Evolutionary conservation across 2,797 vertebrate species (phyloP).

Genomic region (Micrastur ruficollis): DNA sequence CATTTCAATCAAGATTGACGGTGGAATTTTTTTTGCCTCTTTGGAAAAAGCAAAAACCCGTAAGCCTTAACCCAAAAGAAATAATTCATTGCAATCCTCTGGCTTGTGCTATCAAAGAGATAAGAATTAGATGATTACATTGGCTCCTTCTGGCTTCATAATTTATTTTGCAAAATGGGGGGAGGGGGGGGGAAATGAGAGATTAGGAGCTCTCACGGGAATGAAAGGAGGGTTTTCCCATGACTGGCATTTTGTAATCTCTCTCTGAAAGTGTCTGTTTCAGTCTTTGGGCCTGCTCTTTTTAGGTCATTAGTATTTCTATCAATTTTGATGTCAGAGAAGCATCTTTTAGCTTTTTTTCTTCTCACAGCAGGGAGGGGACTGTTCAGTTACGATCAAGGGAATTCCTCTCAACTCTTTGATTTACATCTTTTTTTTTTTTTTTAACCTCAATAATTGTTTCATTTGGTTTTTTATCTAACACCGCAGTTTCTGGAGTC

Average conservation of each 20-base stretch:
- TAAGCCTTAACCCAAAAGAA: conserved; percentile 1
- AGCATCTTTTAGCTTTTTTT: neutral
- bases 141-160: conserved; percentile 39
- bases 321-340: neutral
- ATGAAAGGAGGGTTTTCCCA: conserved; percentile 7
- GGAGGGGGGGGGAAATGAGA: neutral
- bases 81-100: conserved; percentile 11
- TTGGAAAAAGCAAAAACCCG: neutral
- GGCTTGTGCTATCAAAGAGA: neutral
- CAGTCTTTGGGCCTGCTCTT: neutral
- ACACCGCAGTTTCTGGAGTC: neutral
- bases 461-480: neutral
- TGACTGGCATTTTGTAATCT: neutral
- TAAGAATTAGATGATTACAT: conserved; percentile 27
- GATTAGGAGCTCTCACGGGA: conserved; percentile 27
- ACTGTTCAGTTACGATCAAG: neutral
- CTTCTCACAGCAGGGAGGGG: neutral
- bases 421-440: neutral
- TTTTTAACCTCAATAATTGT: neutral
- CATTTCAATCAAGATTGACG: neutral
- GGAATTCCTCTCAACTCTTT: neutral
- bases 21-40: neutral
- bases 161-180: conserved; percentile 27
- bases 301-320: neutral
- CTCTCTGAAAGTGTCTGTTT: neutral